phyloP scores from a whole-genome alignment of 2,113 vertebrate genomes.

The Coturnix japonica region DNA sequence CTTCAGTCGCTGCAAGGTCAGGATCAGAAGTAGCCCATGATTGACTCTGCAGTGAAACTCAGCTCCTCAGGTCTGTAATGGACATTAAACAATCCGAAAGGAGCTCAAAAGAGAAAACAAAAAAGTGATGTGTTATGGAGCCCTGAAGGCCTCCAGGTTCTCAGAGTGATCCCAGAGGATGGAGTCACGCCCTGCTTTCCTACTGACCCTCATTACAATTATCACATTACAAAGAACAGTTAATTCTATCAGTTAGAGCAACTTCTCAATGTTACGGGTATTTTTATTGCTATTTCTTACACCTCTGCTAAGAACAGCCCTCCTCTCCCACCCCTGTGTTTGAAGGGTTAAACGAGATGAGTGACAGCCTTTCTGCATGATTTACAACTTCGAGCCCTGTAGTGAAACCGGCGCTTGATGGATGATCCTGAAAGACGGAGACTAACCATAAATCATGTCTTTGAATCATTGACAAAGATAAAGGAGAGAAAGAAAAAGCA shows the following conservation, averaged over 20 bases:
- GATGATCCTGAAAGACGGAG: constrained; percentile 99
- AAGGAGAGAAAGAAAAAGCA: constrained; percentile 97
- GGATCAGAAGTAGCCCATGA: constrained; percentile 61
- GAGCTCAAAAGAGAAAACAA: constrained; percentile 54
- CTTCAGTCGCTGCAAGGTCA: constrained; percentile 72
- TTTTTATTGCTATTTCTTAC: constrained; percentile 25
- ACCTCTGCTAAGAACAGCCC: not conserved
- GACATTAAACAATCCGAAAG: constrained; percentile 54
- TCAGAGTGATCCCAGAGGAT: not conserved
- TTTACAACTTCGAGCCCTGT: constrained; percentile 98
- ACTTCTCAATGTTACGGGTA: constrained; percentile 19
- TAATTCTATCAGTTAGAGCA: constrained; percentile 28
- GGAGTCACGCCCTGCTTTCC: not conserved
- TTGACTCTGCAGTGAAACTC: constrained; percentile 70
- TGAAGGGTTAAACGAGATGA: constrained; percentile 98
- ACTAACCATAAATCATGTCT: constrained; percentile 99
- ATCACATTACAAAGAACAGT: constrained; percentile 53
- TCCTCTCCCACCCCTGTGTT: constrained; percentile 35
- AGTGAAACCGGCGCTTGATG: constrained; percentile 97
- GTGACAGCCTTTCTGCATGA: constrained; percentile 99
- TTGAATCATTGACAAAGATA: constrained; percentile 99
- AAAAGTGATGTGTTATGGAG: constrained; percentile 26
- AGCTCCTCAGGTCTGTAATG: constrained; percentile 33
- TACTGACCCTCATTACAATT: constrained; percentile 37
- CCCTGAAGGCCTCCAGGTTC: not conserved